These are phyloP conservation scores for Habrosyne pyritoides DNA, from an alignment of 2,888 invertebrate genomes.

Conservation along the genomic window DNA sequence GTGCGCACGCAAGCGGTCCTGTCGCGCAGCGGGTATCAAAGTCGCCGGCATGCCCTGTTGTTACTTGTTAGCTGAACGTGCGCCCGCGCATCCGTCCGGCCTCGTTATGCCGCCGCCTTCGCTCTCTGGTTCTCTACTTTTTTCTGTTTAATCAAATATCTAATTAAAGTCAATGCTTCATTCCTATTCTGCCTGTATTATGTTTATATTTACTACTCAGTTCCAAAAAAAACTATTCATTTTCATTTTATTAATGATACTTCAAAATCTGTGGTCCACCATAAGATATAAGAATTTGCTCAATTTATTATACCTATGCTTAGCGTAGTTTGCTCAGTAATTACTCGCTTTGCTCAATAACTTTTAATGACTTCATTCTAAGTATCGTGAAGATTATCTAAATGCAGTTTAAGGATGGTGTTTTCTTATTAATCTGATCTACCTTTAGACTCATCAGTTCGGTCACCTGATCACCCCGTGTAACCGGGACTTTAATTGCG, in stretches of 20 bases:
- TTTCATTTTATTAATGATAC: neutral
- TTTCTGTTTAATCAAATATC: constrained; percentile 31
- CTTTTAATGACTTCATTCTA: constrained; percentile 1
- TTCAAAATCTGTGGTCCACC: neutral
- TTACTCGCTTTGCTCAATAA: neutral
- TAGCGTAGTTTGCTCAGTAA: neutral
- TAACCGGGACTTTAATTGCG: constrained; percentile 69
- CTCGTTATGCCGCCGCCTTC: constrained; percentile 46
- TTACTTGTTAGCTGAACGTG: constrained; percentile 52
- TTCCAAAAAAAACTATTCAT: neutral
- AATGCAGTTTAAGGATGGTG: neutral
- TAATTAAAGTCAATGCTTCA: constrained; percentile 9
- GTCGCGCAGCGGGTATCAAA: constrained; percentile 74
- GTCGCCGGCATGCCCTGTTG: constrained; percentile 58
- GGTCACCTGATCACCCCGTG: constrained; percentile 60
- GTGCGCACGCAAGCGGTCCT: constrained; percentile 63
- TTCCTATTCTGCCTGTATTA: neutral
- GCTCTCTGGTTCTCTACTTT: constrained; percentile 29
- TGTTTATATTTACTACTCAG: neutral
- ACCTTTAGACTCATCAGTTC: constrained; percentile 40
- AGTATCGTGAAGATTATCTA: neutral
- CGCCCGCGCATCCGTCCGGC: constrained; percentile 47
- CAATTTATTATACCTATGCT: neutral
- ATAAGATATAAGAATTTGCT: neutral
- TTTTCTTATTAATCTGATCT: neutral